Base-by-base conservation (phyloP, 2,113 vertebrate genomes). In the Takifugu bimaculatus region DNA sequence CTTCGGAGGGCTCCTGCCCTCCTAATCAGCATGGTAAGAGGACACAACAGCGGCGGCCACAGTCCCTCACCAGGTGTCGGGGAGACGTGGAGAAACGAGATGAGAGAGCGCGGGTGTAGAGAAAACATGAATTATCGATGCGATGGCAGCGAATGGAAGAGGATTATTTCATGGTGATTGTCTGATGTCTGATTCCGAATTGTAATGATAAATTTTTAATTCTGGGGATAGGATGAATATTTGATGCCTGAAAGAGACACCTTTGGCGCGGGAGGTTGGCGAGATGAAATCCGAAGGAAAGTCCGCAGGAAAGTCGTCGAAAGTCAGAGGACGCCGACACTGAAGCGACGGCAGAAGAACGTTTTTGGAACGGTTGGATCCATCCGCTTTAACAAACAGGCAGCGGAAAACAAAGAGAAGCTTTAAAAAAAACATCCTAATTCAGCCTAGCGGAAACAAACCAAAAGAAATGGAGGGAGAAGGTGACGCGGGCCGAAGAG, bases 151-250 rank as follows among this genome's bases (percentile, higher is more conserved):
- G 83, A 87, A 87, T 79, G 77, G 74, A 81, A 84, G 82, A 88
- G 87, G 5, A 85, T 89, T 87, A 86, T 88, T 87, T 90, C 60
- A 84, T 76, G 63, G 68, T 75, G 80, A 87, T 80, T 84, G 74
- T 87, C 78, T 86, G 79, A 83, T 84, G 72, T 76, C 71, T 79
- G 89, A 83, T 86, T 77, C 70, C 65, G 71, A 78, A 81, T 83
- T 87, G 88, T 86, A 82, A 76, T 44, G 25, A 62, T 88, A 54
- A 85, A 87, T 86, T 87, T 87, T 88, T 87, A 71, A 89, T 80
- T 60, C 39, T 58, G 65, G 44, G 56, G 60, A 39, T 15, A 14
- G 20, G 66, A 80, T 88, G 55, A 87, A 88, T 88, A 81, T 87
- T 88, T 82, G 53, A 89, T 81, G 65, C 74, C 54, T 60, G 77